Conservation (phyloP, 1,140 invertebrate genomes). For the Bursaphelenchus mucronatus region DNA sequence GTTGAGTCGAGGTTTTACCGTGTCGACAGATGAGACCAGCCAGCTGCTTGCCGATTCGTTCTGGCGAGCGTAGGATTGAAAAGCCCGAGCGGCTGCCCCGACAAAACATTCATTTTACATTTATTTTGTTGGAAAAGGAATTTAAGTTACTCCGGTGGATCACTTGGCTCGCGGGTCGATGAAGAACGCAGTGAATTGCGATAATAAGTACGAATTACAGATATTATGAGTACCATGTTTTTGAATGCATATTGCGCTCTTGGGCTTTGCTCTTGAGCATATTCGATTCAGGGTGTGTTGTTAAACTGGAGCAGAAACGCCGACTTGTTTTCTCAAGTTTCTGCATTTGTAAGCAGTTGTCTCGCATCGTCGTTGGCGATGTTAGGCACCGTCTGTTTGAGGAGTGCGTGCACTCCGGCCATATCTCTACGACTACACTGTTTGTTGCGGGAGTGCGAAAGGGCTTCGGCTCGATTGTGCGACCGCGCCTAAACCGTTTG, state of each 20-base stretch:
- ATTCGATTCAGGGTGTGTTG: conserved; percentile 65
- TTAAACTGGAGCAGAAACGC: neutral
- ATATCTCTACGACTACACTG: no score
- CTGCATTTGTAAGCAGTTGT: no score
- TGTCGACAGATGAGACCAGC: neutral
- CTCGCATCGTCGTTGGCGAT: no score
- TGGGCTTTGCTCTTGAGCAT: conserved; percentile 64
- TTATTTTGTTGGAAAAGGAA: conserved; percentile 15
- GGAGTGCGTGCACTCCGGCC: no score
- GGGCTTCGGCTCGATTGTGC: neutral
- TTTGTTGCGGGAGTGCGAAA: no score
- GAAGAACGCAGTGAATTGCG: conserved; percentile 76
- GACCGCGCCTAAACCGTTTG: neutral
- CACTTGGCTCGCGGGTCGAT: conserved; percentile 74
- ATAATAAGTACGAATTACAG: conserved; percentile 75
- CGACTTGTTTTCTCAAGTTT: no score
- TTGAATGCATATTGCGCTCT: conserved; percentile 74
- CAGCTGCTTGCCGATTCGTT: neutral
- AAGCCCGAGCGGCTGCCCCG: conserved; percentile 14
- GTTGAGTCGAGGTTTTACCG: no score
- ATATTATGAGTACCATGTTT: conserved; percentile 74
- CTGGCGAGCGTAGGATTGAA: no score
- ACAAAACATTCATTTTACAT: conserved; percentile 23
- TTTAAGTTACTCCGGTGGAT: conserved; percentile 66
- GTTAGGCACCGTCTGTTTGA: no score